Conservation (phyloP, 1,140 invertebrate genomes). For the Listronotus bonariensis region DNA sequence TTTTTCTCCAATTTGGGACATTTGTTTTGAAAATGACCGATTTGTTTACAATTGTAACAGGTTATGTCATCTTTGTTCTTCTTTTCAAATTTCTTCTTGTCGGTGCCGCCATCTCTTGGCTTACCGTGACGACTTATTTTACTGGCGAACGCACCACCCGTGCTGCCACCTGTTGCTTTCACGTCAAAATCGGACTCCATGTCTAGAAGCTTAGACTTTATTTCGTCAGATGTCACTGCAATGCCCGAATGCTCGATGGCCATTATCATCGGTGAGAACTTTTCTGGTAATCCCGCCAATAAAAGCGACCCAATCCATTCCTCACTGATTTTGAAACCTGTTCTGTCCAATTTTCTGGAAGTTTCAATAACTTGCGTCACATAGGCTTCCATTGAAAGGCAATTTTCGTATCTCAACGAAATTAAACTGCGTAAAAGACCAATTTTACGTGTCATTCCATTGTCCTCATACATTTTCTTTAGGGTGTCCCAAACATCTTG, state of each 20-base stretch:
- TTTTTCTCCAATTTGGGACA: slow-evolving; percentile 5
- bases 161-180: not conserved
- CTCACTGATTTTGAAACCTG: slow-evolving; percentile 38
- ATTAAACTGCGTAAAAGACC: slow-evolving; percentile 39
- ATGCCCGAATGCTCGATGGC: slow-evolving; percentile 36
- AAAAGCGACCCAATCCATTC: slow-evolving; percentile 29
- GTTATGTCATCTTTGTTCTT: slow-evolving; percentile 3
- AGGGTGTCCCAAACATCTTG: slow-evolving; percentile 33
- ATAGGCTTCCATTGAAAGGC: slow-evolving; percentile 38
- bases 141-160: slow-evolving; percentile 19
- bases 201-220: slow-evolving; percentile 34
- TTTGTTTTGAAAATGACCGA: slow-evolving; percentile 23
- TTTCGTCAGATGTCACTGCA: slow-evolving; percentile 24
- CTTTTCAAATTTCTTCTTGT: not conserved
- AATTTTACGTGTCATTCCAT: slow-evolving; percentile 31
- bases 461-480: slow-evolving; percentile 33
- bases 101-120: slow-evolving; percentile 1
- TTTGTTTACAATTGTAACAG: slow-evolving; percentile 34
- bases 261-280: slow-evolving; percentile 32
- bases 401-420: slow-evolving; percentile 33
- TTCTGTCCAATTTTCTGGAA: slow-evolving; percentile 35
- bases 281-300: slow-evolving; percentile 48
- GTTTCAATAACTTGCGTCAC: slow-evolving; percentile 42
- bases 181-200: slow-evolving; percentile 15
- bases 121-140: not conserved